Evolutionary conservation across 1,140 invertebrate genomes (phyloP).

Genomic region (Drosophila oshimai): DNA sequence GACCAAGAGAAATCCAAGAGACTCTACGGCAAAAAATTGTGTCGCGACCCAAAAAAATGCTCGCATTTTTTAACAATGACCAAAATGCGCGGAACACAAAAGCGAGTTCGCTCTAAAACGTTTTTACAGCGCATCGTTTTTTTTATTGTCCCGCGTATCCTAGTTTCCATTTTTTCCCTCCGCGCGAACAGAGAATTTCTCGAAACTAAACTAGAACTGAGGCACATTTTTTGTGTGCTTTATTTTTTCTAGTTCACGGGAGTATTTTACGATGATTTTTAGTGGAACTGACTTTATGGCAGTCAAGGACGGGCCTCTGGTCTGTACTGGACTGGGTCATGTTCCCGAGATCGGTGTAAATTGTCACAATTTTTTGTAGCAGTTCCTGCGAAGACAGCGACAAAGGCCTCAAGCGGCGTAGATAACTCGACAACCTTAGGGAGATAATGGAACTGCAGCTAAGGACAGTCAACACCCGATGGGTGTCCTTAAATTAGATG

Average conservation of each 20-base stretch:
- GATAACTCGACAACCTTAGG: slow-evolving; percentile 64
- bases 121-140: slow-evolving; percentile 55
- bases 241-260: slow-evolving; percentile 56
- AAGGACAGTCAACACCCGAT: slow-evolving; percentile 23
- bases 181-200: slow-evolving; percentile 59
- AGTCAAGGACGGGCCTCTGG: slow-evolving; percentile 54
- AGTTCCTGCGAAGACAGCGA: slow-evolving; percentile 44
- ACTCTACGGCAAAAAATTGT: slow-evolving; percentile 59
- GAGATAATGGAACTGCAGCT: slow-evolving; percentile 46
- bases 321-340: background rate
- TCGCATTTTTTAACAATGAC: slow-evolving; percentile 76
- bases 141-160: slow-evolving; percentile 66
- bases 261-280: slow-evolving; percentile 59
- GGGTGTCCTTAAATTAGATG: slow-evolving; percentile 15
- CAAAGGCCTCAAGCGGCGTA: slow-evolving; percentile 58
- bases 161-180: slow-evolving; percentile 67
- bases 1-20: slow-evolving; percentile 5
- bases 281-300: slow-evolving; percentile 67
- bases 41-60: slow-evolving; percentile 70
- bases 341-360: slow-evolving; percentile 35
- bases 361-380: slow-evolving; percentile 55
- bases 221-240: slow-evolving; percentile 70
- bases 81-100: slow-evolving; percentile 63
- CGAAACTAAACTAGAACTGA: slow-evolving; percentile 76
- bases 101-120: slow-evolving; percentile 66